A percentile compares a stretch with the other conserved stretches of the same genome.
phyloP scores from a whole-genome alignment of 1,140 invertebrate species.

The Anastrepha obliqua region DNA sequence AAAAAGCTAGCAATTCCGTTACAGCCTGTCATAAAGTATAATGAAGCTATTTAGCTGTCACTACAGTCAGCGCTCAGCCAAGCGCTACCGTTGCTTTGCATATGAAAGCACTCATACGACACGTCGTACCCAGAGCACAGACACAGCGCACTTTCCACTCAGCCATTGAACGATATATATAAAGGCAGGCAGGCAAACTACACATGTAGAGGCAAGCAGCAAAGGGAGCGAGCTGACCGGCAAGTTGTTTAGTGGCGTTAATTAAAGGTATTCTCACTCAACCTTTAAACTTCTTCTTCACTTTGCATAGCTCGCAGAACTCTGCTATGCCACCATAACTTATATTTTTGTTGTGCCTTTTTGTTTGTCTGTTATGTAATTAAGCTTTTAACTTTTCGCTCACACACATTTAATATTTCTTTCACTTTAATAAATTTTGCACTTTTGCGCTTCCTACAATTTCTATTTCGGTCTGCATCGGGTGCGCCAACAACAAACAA shows the following conservation, averaged over 20 bases:
- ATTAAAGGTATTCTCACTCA: background rate
- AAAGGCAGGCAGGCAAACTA: background rate
- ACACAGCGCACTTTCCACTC: background rate
- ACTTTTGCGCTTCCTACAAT: background rate
- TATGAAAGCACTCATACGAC: constrained; percentile 9
- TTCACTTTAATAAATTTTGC: constrained; percentile 20
- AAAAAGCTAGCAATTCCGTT: too few relatives aligned
- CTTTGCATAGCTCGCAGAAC: background rate
- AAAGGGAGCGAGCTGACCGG: too few relatives aligned
- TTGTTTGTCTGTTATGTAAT: constrained; percentile 25
- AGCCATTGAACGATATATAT: too few relatives aligned
- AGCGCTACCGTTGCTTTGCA: background rate
- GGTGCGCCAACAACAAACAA: background rate
- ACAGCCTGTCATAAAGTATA: background rate
- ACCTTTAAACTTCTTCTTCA: background rate
- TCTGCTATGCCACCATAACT: too few relatives aligned
- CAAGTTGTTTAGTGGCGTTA: too few relatives aligned
- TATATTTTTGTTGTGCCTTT: too few relatives aligned
- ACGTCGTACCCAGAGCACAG: background rate
- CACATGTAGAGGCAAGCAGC: background rate
- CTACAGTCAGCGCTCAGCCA: background rate
- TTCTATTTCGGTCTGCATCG: background rate
- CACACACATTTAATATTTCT: background rate
- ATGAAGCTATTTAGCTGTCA: background rate
- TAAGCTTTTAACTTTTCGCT: background rate